Percentiles rank a stretch among this genome's conserved stretches.
These are phyloP conservation scores for Drosophila erecta DNA, from an alignment of 1,140 invertebrate species.

Conservation along the genomic window DNA sequence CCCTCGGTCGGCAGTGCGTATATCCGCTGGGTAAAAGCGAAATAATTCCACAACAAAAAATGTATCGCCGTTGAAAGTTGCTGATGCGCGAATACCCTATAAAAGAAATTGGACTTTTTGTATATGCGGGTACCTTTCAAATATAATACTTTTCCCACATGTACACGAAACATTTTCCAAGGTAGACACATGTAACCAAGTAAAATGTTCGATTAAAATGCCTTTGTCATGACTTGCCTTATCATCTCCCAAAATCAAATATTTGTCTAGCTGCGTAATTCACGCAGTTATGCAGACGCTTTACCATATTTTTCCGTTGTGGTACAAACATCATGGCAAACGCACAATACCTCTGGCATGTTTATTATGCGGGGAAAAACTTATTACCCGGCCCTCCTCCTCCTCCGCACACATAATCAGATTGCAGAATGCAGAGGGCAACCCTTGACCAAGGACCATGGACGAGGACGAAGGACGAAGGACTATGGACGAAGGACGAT, in stretches of 20 bases:
- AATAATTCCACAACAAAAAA: constrained; percentile 6
- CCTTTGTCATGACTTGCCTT: neutral
- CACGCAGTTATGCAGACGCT: constrained; percentile 1
- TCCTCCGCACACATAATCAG: constrained; percentile 62
- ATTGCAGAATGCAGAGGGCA: constrained; percentile 62
- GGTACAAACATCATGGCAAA: constrained; percentile 28
- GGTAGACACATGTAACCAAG: neutral
- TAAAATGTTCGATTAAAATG: neutral
- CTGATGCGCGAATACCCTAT: constrained; percentile 7
- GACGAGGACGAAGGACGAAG: constrained; percentile 10
- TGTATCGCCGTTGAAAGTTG: neutral
- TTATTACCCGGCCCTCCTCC: constrained; percentile 58
- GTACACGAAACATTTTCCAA: too few species aligned
- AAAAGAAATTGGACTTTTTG: neutral
- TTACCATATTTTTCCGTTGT: constrained; percentile 9
- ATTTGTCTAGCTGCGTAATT: neutral
- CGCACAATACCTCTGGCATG: constrained; percentile 35
- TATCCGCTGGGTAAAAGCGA: constrained; percentile 19
- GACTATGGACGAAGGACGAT: neutral
- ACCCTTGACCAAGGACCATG: constrained; percentile 43
- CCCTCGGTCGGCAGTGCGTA: constrained; percentile 39
- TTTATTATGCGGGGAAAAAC: constrained; percentile 56
- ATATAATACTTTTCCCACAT: too few species aligned
- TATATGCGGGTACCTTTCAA: too few species aligned
- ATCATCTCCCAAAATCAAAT: constrained; percentile 4